Evolutionary conservation across 2,888 invertebrate species (phyloP).

Genomic region (Venustoraphidia nigricollis): DNA sequence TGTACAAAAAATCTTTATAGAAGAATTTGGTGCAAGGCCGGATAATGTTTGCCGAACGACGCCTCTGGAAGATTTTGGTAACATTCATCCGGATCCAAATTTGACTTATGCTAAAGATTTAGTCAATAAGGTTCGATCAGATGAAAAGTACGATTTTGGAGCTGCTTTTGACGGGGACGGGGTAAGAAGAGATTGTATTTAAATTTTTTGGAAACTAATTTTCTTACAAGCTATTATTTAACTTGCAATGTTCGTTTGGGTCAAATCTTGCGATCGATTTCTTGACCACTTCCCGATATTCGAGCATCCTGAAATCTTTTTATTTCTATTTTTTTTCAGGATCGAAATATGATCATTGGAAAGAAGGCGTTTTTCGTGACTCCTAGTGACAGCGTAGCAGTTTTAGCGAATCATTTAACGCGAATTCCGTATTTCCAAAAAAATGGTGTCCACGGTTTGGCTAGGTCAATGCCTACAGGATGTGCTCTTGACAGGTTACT

Average conservation of each 20-base stretch:
- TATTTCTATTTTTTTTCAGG: slow-evolving; percentile 41
- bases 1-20: slow-evolving; percentile 72
- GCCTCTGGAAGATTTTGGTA: slow-evolving; percentile 90
- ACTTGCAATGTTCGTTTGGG: no score
- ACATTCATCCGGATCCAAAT: slow-evolving; percentile 95
- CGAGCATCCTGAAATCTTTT: no score
- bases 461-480: slow-evolving; percentile 96
- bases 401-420: slow-evolving; percentile 77
- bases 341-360: slow-evolving; percentile 96
- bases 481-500: slow-evolving; percentile 70
- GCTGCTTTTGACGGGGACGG: slow-evolving; percentile 99
- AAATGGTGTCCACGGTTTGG: slow-evolving; percentile 73
- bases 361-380: slow-evolving; percentile 93
- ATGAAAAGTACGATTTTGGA: slow-evolving; percentile 56
- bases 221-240: no score
- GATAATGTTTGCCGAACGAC: slow-evolving; percentile 58
- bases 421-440: slow-evolving; percentile 89
- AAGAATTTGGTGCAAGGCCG: slow-evolving; percentile 64
- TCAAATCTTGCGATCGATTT: no score
- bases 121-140: slow-evolving; percentile 42
- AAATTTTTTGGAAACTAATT: background rate
- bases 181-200: slow-evolving; percentile 14
- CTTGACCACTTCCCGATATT: no score
- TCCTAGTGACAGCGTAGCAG: slow-evolving; percentile 92
- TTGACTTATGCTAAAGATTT: slow-evolving; percentile 68